A percentile compares a stretch with the other conserved stretches of the same genome.
phyloP scores from a whole-genome alignment of 1,140 invertebrate genomes.

The Drosophila mauritiana region DNA sequence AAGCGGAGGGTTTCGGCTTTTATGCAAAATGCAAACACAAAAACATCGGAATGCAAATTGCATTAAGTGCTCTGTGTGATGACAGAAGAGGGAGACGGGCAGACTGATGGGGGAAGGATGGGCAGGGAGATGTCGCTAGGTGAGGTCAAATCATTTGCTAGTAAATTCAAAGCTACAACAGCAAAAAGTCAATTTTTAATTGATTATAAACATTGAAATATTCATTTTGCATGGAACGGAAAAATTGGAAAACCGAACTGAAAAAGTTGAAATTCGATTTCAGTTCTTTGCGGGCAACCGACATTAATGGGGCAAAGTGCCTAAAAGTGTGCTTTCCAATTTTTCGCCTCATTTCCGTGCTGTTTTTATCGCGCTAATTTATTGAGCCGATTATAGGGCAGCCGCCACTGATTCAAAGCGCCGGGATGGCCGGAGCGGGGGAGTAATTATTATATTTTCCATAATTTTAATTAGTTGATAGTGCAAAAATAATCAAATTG shows the following conservation, averaged over 20 bases:
- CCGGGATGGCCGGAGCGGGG: not conserved
- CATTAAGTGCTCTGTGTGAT: slow-evolving; percentile 56
- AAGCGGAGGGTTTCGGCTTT: slow-evolving; percentile 37
- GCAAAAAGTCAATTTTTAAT: slow-evolving; percentile 51
- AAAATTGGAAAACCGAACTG: not conserved
- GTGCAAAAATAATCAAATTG: slow-evolving; percentile 51
- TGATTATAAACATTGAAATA: slow-evolving; percentile 52
- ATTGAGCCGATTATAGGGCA: slow-evolving; percentile 56
- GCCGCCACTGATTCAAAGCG: slow-evolving; percentile 1
- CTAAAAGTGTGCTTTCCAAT: slow-evolving; percentile 36
- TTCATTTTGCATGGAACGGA: slow-evolving; percentile 14
- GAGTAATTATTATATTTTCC: slow-evolving; percentile 54
- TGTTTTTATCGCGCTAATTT: slow-evolving; percentile 47
- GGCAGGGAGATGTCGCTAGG: slow-evolving; percentile 18
- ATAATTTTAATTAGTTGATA: slow-evolving; percentile 63
- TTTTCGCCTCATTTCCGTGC: slow-evolving; percentile 41
- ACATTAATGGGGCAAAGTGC: slow-evolving; percentile 6
- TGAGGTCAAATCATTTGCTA: slow-evolving; percentile 43
- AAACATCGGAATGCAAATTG: slow-evolving; percentile 70
- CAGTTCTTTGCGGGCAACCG: slow-evolving; percentile 28
- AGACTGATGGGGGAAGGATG: no score
- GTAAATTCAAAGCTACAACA: slow-evolving; percentile 31
- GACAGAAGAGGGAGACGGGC: slow-evolving; percentile 4
- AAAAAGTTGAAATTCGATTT: slow-evolving; percentile 40
- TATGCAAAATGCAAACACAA: slow-evolving; percentile 44